These are phyloP conservation scores for Acleris cristana DNA, from an alignment of 2,888 invertebrate species.

Conservation along the genomic window DNA sequence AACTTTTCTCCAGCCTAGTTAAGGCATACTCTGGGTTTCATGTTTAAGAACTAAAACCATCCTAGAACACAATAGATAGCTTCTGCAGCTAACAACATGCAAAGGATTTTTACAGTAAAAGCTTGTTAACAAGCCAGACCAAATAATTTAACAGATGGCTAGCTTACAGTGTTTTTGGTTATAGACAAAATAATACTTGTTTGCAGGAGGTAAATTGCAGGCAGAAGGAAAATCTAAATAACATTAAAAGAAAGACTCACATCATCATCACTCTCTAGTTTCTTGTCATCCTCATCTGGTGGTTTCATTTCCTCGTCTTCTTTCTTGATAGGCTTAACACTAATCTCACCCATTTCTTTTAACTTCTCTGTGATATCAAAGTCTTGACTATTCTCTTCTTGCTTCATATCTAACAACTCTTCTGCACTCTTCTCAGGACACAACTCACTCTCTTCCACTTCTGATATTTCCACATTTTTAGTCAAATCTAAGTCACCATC, in stretches of 20 bases:
- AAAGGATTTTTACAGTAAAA: too few species aligned
- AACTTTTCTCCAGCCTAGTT: too few species aligned
- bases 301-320: constrained; percentile 56
- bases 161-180: too few species aligned
- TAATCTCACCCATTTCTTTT: constrained; percentile 85
- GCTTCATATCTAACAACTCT: constrained; percentile 70
- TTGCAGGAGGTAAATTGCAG: neutral
- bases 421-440: constrained; percentile 73
- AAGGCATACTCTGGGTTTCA: too few species aligned
- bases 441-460: constrained; percentile 74
- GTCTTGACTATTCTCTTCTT: constrained; percentile 76
- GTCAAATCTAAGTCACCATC: constrained; percentile 75
- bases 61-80: too few species aligned
- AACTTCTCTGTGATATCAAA: constrained; percentile 85
- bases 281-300: constrained; percentile 57
- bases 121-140: too few species aligned
- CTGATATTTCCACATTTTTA: constrained; percentile 79
- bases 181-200: too few species aligned
- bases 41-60: too few species aligned
- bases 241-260: constrained; percentile 51
- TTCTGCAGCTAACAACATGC: too few species aligned
- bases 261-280: constrained; percentile 74
- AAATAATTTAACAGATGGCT: too few species aligned
- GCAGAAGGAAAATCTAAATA: neutral
- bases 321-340: constrained; percentile 72